Conservation (phyloP, 1,140 invertebrate species). For the Drosophila ironensis region DNA sequence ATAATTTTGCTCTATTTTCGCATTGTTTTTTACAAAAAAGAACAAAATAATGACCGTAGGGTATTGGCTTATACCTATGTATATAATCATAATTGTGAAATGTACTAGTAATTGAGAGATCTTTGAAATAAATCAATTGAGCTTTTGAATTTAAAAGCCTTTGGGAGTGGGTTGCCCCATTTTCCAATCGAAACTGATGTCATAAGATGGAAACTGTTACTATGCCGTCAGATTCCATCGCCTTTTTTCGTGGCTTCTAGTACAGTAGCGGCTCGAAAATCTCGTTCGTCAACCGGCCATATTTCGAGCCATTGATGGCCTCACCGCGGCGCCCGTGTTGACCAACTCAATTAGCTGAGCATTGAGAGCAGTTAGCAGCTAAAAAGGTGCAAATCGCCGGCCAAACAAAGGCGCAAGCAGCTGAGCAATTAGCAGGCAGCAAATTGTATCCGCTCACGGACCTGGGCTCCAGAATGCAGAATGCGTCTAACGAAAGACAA, state of each 20-base stretch:
- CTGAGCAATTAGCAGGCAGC: slow-evolving; percentile 60
- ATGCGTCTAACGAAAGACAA: slow-evolving; percentile 43
- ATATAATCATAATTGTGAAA: too few species aligned
- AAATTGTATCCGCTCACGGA: slow-evolving; percentile 20
- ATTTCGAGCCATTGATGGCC: background rate
- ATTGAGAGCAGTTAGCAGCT: slow-evolving; percentile 74
- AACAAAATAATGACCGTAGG: too few species aligned
- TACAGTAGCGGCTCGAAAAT: background rate
- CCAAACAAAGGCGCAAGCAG: slow-evolving; percentile 74
- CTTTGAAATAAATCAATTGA: too few species aligned
- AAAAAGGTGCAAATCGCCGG: slow-evolving; percentile 55
- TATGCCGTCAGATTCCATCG: background rate
- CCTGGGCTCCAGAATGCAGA: background rate
- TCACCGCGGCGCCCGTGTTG: slow-evolving; percentile 54
- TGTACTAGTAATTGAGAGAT: too few species aligned
- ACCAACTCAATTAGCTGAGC: slow-evolving; percentile 59
- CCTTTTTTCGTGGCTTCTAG: too few species aligned
- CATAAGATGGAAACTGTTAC: background rate
- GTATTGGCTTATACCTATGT: too few species aligned
- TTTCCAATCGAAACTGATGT: too few species aligned
- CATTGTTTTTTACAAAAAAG: too few species aligned
- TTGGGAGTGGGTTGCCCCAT: background rate
- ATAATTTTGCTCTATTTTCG: too few species aligned
- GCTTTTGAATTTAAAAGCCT: too few species aligned
- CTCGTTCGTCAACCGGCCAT: background rate